Evolutionary conservation across 2,797 vertebrate species (phyloP), one percentile per base, ranked within the genome.

Genomic region (Tamandua tetradactyla): DNA sequence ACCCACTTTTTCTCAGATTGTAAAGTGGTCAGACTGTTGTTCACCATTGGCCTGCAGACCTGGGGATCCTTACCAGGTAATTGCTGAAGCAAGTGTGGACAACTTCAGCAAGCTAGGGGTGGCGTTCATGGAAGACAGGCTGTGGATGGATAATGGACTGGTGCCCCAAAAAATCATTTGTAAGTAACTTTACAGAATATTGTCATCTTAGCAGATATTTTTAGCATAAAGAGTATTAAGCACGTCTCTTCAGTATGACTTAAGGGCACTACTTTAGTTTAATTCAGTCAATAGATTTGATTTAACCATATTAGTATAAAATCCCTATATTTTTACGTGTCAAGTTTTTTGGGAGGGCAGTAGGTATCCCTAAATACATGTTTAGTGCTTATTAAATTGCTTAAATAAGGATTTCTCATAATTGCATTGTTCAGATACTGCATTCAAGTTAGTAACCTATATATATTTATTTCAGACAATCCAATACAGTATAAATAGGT

Each of bases 51-150:
- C 99, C 22, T 98, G 97, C 96, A 98, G 98, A 84, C 98, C 99
- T 12, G 99, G 98, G 1, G 98, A 98, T 71, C 99, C 99, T 0
- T 99, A 98, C 89, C 98, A 98, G 17, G 97, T 99, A 2, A 98
- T 99, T 89, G 99, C 99, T 74, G 98, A 98, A 97, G 98, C 99
- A 23, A 99, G 98, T 1, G 95, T 99, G 82, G 99, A 99, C 52
- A 98, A 99, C 98, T 99, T 99, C 98, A 99, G 98, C 96, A 98
- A 97, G 78, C 98, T 99, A 3, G 99, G 99, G 2, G 98, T 99
- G 95, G 99, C 99, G 0, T 99, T 99, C 96, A 98, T 99, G 96
- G 99, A 99, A 97, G 98, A 99, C 92, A 98, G 99, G 40, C 99
- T 99, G 62, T 99, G 98, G 91, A 98, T 99, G 98, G 99, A 99